These are phyloP conservation scores for Toxotes jaculatrix DNA, from an alignment of 2,113 vertebrate genomes.

Conservation along the genomic window DNA sequence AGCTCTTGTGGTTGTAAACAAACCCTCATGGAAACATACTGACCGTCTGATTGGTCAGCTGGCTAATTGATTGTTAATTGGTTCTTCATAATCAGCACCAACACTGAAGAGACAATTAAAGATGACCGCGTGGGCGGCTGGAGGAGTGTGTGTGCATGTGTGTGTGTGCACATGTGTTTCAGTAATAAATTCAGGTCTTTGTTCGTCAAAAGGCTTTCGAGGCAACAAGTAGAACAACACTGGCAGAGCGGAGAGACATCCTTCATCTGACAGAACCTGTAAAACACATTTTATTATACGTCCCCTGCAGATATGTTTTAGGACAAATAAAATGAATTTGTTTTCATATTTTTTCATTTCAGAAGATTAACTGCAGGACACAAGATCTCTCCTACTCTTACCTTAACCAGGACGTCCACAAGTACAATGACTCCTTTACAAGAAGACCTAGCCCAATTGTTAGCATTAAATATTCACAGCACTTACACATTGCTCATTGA, in stretches of 20 bases:
- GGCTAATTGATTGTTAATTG: conserved; percentile 56
- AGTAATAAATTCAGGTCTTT: conserved; percentile 66
- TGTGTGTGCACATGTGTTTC: conserved; percentile 23
- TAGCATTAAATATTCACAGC: too few relatives aligned
- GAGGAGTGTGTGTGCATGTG: conserved; percentile 28
- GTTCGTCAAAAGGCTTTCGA: conserved; percentile 63
- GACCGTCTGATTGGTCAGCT: conserved; percentile 48
- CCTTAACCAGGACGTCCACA: too few relatives aligned
- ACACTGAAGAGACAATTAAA: conserved; percentile 68
- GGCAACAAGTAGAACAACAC: conserved; percentile 40
- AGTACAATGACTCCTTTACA: too few relatives aligned
- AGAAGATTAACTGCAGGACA: too few relatives aligned
- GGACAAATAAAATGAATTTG: too few relatives aligned
- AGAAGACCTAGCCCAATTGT: too few relatives aligned
- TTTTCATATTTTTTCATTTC: too few relatives aligned
- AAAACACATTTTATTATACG: neutral
- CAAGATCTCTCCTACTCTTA: too few relatives aligned
- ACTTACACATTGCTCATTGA: too few relatives aligned
- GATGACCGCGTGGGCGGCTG: conserved; percentile 38
- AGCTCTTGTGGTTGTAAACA: conserved; percentile 21
- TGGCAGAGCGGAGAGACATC: conserved; percentile 26
- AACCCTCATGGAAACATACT: conserved; percentile 31
- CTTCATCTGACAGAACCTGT: neutral
- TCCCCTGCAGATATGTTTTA: too few relatives aligned
- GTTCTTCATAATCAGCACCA: conserved; percentile 58